Conservation (phyloP, 2,888 invertebrate species). For the Trichopoda pennipes region DNA sequence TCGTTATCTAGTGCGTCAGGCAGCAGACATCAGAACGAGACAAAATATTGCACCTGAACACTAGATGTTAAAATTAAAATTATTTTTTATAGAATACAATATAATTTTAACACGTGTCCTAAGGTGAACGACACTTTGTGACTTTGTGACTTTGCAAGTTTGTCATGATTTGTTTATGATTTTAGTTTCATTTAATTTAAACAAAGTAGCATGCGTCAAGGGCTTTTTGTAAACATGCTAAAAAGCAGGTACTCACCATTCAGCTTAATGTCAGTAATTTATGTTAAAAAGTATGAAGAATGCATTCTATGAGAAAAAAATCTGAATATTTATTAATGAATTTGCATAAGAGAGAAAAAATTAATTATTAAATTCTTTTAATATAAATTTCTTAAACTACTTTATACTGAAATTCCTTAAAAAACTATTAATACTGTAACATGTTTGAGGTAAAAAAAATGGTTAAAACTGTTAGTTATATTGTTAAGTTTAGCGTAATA, state of each 20-base stretch:
- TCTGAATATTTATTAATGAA: no score
- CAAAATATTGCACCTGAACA: constrained; percentile 16
- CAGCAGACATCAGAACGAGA: constrained; percentile 19
- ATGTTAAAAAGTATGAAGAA: not conserved
- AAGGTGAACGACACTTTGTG: constrained; percentile 47
- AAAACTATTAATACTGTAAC: no score
- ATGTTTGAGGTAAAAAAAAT: no score
- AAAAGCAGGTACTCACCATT: constrained; percentile 18
- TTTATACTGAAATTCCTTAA: no score
- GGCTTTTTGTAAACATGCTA: constrained; percentile 17
- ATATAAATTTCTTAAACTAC: no score
- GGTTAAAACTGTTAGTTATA: no score
- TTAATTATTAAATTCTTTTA: no score
- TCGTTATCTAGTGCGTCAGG: constrained; percentile 52
- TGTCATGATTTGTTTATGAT: constrained; percentile 6
- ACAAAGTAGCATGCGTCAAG: not conserved
- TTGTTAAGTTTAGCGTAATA: no score
- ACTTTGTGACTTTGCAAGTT: constrained; percentile 31
- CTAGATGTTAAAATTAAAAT: constrained; percentile 22
- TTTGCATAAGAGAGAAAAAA: no score
- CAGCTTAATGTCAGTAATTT: constrained; percentile 10
- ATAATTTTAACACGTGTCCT: constrained; percentile 62
- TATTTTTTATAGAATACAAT: constrained; percentile 32
- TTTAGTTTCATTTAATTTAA: constrained; percentile 31
- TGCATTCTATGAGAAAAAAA: no score